Evolutionary conservation across 2,797 vertebrate genomes (phyloP).

Genomic region (Gymnopithys bicolor): DNA sequence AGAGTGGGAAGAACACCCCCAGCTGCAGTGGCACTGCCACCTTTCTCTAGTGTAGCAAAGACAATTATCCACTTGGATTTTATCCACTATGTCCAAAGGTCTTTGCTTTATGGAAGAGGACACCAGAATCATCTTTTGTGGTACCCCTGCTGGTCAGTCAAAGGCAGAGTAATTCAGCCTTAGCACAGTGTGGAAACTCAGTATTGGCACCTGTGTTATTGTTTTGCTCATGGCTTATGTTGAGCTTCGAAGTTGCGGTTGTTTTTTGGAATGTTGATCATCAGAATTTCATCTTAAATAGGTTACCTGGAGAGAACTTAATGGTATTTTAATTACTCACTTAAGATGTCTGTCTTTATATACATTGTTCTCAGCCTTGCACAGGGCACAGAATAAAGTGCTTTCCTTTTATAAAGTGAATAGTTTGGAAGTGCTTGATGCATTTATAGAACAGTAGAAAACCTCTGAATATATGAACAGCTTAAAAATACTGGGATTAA

Average conservation of each 20-base stretch:
- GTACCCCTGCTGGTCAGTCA: background rate
- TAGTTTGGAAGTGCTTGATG: background rate
- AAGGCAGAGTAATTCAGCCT: background rate
- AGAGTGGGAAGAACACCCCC: background rate
- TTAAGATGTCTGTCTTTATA: background rate
- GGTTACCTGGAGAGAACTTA: background rate
- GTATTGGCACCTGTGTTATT: background rate
- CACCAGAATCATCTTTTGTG: background rate
- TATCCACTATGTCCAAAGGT: rapidly evolving
- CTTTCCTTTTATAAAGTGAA: background rate
- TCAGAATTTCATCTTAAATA: background rate
- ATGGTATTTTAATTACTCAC: background rate
- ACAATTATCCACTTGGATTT: rapidly evolving
- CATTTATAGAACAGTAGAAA: background rate
- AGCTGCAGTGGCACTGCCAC: background rate
- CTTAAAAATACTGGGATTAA: slow-evolving; percentile 27
- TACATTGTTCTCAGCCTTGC: background rate
- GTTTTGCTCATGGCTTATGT: background rate
- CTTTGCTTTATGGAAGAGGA: rapidly evolving
- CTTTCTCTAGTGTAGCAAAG: background rate
- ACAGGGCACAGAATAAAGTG: background rate
- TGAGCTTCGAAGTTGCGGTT: background rate
- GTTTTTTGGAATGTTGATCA: background rate
- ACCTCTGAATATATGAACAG: background rate
- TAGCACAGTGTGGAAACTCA: background rate